Conservation (phyloP, 2,888 invertebrate species). For the Drosophila diplacantha region DNA sequence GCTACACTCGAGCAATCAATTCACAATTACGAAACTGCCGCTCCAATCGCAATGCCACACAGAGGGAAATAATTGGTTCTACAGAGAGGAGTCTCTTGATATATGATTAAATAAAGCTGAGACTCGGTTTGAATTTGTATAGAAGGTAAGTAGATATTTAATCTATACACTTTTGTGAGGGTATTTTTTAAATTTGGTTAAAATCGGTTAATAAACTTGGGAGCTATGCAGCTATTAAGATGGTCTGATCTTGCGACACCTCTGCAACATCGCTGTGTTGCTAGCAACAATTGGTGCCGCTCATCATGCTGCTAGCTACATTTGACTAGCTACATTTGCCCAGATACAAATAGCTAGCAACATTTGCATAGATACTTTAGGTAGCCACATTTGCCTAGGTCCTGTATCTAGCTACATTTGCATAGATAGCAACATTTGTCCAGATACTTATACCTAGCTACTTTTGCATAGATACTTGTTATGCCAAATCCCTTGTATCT, state of each 20-base stretch:
- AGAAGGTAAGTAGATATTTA: not conserved
- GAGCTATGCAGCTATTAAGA: not conserved
- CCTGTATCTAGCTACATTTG: not conserved
- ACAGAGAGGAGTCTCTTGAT: not conserved
- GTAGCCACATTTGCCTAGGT: not conserved
- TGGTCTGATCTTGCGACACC: no score
- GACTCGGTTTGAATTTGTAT: not conserved
- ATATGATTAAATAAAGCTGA: not conserved
- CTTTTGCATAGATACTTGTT: not conserved
- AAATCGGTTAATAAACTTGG: not conserved
- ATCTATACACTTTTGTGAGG: not conserved
- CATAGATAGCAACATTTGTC: not conserved
- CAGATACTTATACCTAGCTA: no score
- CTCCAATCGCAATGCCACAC: constrained; percentile 16
- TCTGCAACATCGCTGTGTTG: not conserved
- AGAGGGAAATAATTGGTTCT: not conserved
- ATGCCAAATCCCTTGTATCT: not conserved
- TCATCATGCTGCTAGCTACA: not conserved
- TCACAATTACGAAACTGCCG: constrained; percentile 60
- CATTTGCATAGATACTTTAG: not conserved
- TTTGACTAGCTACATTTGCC: not conserved
- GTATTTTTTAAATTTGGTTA: not conserved
- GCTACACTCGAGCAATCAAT: constrained; percentile 66
- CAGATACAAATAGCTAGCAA: not conserved
- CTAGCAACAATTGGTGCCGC: not conserved